phyloP scores from a whole-genome alignment of 2,888 invertebrate species.

The Campoplex capitator region DNA sequence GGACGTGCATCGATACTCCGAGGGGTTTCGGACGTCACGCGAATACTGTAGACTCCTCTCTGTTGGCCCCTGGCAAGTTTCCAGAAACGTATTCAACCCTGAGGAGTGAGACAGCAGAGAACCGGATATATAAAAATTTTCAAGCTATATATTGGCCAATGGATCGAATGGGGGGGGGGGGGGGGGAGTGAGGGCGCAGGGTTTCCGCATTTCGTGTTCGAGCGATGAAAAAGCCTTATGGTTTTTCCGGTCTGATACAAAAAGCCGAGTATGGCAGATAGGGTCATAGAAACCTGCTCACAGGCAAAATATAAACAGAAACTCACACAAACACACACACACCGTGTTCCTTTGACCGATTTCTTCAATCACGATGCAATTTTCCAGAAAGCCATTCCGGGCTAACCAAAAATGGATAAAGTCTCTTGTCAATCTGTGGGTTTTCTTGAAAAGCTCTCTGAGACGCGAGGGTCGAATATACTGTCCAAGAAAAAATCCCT shows the following conservation, averaged over 20 bases:
- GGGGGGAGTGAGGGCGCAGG: not conserved
- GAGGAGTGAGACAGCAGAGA: conserved; percentile 17
- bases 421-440: not conserved
- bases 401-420: not conserved
- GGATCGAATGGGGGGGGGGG: not conserved
- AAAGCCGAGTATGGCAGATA: conserved; percentile 26
- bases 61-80: conserved; percentile 58
- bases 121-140: conserved; percentile 31
- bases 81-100: conserved; percentile 57
- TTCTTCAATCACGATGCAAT: conserved; percentile 58
- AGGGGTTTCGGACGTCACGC: conserved; percentile 67
- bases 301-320: conserved; percentile 22
- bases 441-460: not conserved
- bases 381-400: conserved; percentile 34
- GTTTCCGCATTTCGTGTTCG: conserved; percentile 28
- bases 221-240: conserved; percentile 13
- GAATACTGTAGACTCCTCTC: conserved; percentile 36
- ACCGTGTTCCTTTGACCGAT: conserved; percentile 40
- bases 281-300: not conserved
- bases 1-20: conserved; percentile 30
- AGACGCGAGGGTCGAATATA: not conserved
- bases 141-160: conserved; percentile 34
- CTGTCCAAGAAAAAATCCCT: not conserved
- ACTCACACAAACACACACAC: not conserved
- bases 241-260: conserved; percentile 15